Conservation (phyloP, 2,888 invertebrate species). For the Taphrorychus bicolor region DNA sequence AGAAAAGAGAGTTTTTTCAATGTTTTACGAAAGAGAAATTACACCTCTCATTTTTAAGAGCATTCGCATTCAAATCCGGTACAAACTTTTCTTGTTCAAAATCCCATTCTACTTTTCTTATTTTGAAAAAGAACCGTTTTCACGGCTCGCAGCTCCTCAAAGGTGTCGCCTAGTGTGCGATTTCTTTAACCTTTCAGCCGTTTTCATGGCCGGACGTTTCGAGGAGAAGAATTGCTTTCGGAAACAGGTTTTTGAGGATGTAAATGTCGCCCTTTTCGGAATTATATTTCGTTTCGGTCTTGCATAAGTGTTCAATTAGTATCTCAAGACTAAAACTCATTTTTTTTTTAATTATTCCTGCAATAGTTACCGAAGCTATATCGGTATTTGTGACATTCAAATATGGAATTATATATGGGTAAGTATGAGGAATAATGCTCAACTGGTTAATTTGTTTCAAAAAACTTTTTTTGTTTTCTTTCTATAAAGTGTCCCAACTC, state of each 20-base stretch:
- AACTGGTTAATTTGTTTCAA: too few species aligned
- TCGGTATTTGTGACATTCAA: too few species aligned
- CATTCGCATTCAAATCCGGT: too few species aligned
- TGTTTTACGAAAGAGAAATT: too few species aligned
- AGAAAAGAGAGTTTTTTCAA: too few species aligned
- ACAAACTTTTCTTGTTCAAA: neutral
- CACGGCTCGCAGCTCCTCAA: neutral
- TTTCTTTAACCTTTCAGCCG: neutral
- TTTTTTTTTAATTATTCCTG: too few species aligned
- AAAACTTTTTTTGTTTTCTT: too few species aligned
- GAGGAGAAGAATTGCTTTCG: neutral
- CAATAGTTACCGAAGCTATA: too few species aligned
- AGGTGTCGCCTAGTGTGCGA: neutral
- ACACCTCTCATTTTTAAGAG: too few species aligned
- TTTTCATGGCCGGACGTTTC: neutral
- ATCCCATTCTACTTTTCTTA: neutral
- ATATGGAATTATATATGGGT: too few species aligned
- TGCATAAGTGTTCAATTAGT: neutral
- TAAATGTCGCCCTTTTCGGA: neutral
- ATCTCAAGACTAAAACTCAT: neutral
- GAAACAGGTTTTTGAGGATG: neutral
- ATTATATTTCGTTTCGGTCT: neutral
- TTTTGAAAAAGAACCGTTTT: neutral
- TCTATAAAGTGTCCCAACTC: too few species aligned
- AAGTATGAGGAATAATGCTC: too few species aligned